Evolutionary conservation across 2,113 vertebrate genomes (phyloP).

Genomic region (Hoplias malabaricus): DNA sequence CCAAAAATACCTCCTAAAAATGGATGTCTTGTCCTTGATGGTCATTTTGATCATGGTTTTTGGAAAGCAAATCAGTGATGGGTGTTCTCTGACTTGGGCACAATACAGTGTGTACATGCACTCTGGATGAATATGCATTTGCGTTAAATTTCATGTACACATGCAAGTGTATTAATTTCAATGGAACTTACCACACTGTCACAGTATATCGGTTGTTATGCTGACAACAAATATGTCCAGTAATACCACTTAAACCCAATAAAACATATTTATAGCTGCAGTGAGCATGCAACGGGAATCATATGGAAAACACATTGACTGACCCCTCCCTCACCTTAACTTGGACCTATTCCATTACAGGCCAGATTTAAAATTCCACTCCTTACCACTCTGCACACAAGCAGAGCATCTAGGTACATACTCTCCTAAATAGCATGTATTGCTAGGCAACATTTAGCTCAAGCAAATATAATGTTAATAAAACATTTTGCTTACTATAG

Average conservation of each 20-base stretch:
- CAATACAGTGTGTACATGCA: neutral
- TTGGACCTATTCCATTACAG: slow-evolving; percentile 51
- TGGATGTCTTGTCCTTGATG: too few species aligned
- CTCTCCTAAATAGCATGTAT: neutral
- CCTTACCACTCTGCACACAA: neutral
- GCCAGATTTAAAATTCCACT: neutral
- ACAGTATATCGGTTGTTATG: slow-evolving; percentile 47
- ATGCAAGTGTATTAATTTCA: neutral
- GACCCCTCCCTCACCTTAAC: slow-evolving; percentile 35
- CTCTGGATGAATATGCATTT: neutral
- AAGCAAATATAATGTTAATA: neutral
- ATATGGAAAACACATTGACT: slow-evolving; percentile 64
- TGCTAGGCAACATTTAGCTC: neutral
- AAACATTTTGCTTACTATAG: neutral
- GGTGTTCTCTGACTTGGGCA: too few species aligned
- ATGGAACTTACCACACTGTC: neutral
- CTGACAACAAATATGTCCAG: slow-evolving; percentile 55
- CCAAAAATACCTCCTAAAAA: too few species aligned
- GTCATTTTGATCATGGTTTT: too few species aligned
- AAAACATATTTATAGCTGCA: slow-evolving; percentile 68
- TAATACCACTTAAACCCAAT: slow-evolving; percentile 68
- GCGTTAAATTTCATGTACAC: neutral
- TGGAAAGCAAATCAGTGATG: too few species aligned
- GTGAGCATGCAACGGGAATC: slow-evolving; percentile 53
- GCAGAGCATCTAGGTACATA: neutral